Evolutionary conservation across 2,797 vertebrate species (phyloP), one percentile per base, ranked within the genome.

Genomic region (Sparidentex hasta): DNA sequence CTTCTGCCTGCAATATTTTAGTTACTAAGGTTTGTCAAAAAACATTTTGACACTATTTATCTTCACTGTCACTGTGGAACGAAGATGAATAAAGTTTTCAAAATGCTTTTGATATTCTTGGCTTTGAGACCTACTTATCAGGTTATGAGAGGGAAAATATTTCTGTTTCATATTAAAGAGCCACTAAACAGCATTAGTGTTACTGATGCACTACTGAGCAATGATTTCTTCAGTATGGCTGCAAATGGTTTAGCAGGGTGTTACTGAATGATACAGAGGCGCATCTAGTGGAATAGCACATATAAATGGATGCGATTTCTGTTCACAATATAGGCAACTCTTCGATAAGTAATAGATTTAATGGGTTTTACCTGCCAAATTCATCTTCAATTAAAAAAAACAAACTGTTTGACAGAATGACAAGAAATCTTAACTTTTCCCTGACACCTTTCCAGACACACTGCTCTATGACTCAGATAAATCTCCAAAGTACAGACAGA

Each of bases 31-130:
- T 51, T 81, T 71, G 41, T 72, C 62, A 74, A 72, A 38, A 82
- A 87, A 74, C 56, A 83, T 83, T 71, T 80, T 80, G 77, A 85
- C 50, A 68, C 71, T 51, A 81, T 79, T 69, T 50, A 58, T 79
- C 63, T 81, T 76, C 65, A 17, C 52, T 67, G 44, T 74, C n/a
- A 54, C 56, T 14, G 2, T 12, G 2, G 75, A 72, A 64, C 57
- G 76, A 81, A 88, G 50, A 88, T 57, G 27, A 71, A 81, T 58
- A 18, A 13, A 65, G 56, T 51, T 67, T 67, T 78, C 58, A 85
- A 86, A 84, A 86, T 86, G 78, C 29, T 82, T 85, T 83, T 81
- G 63, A 74, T 25, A 50, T 61, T 76, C 23, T 64, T 25, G 67
- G 55, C 33, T 67, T 50, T 48, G 43, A 48, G 46, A 75, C 29